Percentiles rank a stretch among this genome's conserved stretches.
Conservation (phyloP, 2,113 vertebrate species). For the Quiscalus mexicanus region DNA sequence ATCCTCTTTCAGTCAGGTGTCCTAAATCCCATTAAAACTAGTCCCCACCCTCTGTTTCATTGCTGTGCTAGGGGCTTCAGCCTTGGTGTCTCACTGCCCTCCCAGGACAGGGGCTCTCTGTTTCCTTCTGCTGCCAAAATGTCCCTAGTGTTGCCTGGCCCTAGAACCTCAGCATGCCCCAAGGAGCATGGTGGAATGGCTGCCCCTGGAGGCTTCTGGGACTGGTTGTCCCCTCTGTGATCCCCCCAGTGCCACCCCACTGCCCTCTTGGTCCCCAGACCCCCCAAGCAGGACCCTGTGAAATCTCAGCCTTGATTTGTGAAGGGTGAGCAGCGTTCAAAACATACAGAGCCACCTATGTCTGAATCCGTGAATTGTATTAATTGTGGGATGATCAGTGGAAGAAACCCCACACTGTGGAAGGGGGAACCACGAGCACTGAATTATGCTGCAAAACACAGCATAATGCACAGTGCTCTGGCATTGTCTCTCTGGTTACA, state of each 20-base stretch:
- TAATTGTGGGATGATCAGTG: too few species aligned
- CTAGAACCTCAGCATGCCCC: neutral
- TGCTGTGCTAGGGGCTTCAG: neutral
- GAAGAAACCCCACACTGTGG: neutral
- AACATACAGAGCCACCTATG: neutral
- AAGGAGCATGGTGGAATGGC: neutral
- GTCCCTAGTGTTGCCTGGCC: fast-evolving
- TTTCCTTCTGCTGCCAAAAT: neutral
- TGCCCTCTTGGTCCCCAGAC: neutral
- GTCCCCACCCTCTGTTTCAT: neutral
- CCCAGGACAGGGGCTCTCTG: neutral
- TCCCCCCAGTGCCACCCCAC: neutral
- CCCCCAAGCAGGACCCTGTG: neutral
- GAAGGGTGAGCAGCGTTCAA: fast-evolving
- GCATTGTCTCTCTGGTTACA: fast-evolving
- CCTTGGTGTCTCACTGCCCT: fast-evolving
- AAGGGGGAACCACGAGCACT: fast-evolving
- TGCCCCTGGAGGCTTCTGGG: neutral
- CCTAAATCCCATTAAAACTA: neutral
- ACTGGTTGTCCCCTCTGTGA: neutral
- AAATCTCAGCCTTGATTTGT: neutral
- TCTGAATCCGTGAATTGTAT: neutral
- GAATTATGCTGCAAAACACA: neutral
- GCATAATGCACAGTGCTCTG: neutral
- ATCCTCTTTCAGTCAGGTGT: neutral